A percentile compares a stretch with the other conserved stretches of the same genome.
phyloP scores from a whole-genome alignment of 2,888 invertebrate species.

The Poecilobothrus nobilitatus region DNA sequence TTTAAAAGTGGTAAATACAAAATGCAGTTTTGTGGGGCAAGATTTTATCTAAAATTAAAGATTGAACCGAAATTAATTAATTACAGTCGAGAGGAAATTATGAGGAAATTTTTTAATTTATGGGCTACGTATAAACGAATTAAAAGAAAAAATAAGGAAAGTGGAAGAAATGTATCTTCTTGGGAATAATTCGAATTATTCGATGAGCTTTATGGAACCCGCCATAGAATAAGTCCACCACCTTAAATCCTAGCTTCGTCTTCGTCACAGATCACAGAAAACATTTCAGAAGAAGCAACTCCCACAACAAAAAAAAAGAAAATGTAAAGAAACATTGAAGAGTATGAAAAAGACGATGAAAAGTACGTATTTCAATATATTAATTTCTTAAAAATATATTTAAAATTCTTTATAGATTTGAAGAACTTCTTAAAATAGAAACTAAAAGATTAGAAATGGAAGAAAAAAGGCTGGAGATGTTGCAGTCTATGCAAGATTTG shows the following conservation, averaged over 20 bases:
- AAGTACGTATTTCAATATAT: neutral
- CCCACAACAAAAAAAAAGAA: neutral
- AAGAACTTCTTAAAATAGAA: no score
- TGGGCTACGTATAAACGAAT: slow-evolving; percentile 18
- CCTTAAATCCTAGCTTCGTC: neutral
- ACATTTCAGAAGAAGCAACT: neutral
- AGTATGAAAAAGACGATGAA: neutral
- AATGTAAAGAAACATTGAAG: neutral
- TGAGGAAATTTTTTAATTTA: slow-evolving; percentile 17
- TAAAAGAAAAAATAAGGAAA: slow-evolving; percentile 17
- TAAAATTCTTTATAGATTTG: no score
- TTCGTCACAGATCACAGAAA: slow-evolving; percentile 13
- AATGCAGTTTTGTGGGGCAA: slow-evolving; percentile 19
- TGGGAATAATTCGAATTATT: slow-evolving; percentile 17
- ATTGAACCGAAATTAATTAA: slow-evolving; percentile 8
- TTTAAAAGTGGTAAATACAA: slow-evolving; percentile 14
- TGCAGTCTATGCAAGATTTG: no score
- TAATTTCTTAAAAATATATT: no score
- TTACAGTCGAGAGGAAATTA: slow-evolving; percentile 12
- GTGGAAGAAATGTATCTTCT: slow-evolving; percentile 15
- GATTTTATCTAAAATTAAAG: slow-evolving; percentile 16
- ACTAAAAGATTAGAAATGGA: no score
- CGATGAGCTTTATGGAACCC: slow-evolving; percentile 18
- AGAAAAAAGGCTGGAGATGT: no score
- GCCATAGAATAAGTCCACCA: slow-evolving; percentile 18